Base-by-base conservation (phyloP, 2,888 invertebrate genomes). In the Drosophila limbata region DNA sequence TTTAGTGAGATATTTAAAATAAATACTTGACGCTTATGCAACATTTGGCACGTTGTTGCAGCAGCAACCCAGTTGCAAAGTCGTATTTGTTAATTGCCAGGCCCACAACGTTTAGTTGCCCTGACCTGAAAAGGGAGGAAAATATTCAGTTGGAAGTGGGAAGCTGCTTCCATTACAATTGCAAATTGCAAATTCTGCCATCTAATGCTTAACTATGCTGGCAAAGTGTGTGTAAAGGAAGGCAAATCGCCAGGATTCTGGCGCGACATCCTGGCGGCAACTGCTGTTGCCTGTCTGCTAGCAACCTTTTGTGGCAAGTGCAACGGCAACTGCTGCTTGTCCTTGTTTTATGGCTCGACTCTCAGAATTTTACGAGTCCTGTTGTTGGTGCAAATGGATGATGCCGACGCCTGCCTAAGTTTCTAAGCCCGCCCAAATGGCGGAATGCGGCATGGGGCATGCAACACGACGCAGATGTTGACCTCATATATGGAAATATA, bases 151-250 rank as follows among this genome's bases (percentile, higher is more conserved):
- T 10, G 40, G 13, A 19, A 51, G 8, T n/a, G 13, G n/a, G 35
- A 56, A 56, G 39, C 39, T 72, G 73, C 48, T 28, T 57, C 64
- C 78, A 85, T 89, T 85, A 85, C 88, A 85, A 85, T 85, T 85
- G 85, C 89, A 85, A 85, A 85, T 85, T 85, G 85, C 88, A 85
- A 85, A 85, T 85, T 77, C 66, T 77, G 86, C 84, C 86, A 75
- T 75, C 84, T 69, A 82, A 81, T 82, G 88, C 62, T 69, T 62
- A 74, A 87, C 81, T 79, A 72, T 69, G 42, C 31, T 40, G 28
- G 39, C 17, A 15, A n/a, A 28, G 10, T 9, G 10, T 45, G 55
- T 13, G 44, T 28, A 40, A 35, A 17, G 42, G 61, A 62, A 47
- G 78, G 40, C 56, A 52, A 71, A 61, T 52, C 55, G 59, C 15